Base-by-base conservation (phyloP, 2,797 vertebrate species). In the Poeciliopsis paucimaculata region DNA sequence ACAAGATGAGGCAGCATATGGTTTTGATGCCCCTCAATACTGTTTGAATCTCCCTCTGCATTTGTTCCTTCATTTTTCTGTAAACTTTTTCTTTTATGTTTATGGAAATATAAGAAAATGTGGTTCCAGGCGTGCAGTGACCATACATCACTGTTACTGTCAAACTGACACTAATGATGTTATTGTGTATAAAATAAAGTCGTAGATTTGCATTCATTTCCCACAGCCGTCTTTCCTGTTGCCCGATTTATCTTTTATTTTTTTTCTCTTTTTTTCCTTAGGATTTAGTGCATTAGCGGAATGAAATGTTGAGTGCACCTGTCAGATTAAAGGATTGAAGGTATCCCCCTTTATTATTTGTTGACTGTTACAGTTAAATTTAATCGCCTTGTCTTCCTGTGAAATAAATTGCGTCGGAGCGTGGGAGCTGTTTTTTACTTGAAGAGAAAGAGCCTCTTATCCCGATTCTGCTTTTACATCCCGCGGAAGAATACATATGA, bases 281-380 rank as follows among this genome's bases (percentile, higher is more conserved):
- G 91, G 89, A 91, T 94, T 89, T 88, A 82, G 73, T 92, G 91
- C 93, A 95, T 95, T 94, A 94, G 84, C 81, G 89, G 87, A 93
- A 95, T 94, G 90, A 95, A 93, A 92, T 85, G 90, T 84, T 86
- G 90, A 90, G 88, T 88, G 93, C 91, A 93, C 93, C 92, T 95
- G 93, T 94, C 91, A 93, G 93, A 93, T 95, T 94, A 95, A 91
- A 92, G 91, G 93, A 93, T 93, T 93, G 88, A 86, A 91, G 85
- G 87, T 92, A 90, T 92, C 86, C 76, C 83, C 87, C 87, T 90
- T 81, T 86, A 85, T 92, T 91, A 90, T 93, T 93, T 93, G 91
- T 93, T 91, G 90, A 88, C 92, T 89, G 83, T 91, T 90, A 91
- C 86, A 89, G 89, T 90, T 93, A 75, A 89, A 93, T 88, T 88